A percentile compares a stretch with the other conserved stretches of the same genome.
These are phyloP conservation scores for Epiblema foenella DNA, from an alignment of 2,888 invertebrate species.

Conservation along the genomic window DNA sequence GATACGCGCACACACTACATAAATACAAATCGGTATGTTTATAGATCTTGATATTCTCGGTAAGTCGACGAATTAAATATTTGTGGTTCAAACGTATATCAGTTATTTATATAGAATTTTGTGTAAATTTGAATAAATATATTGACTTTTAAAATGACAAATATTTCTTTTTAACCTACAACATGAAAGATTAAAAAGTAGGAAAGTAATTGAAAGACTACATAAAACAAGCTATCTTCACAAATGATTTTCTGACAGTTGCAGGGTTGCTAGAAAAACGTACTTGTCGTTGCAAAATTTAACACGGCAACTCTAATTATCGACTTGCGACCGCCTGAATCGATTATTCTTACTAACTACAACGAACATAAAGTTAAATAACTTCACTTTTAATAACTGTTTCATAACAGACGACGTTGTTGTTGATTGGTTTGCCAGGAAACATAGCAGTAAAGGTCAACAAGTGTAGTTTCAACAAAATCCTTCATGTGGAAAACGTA, in stretches of 20 bases:
- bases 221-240: slow-evolving; percentile 17
- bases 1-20: too few species aligned
- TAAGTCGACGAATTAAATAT: background rate
- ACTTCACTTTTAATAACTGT: slow-evolving; percentile 12
- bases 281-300: background rate
- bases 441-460: background rate
- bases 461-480: slow-evolving; percentile 19
- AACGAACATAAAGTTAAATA: slow-evolving; percentile 1
- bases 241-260: background rate
- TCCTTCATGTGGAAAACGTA: slow-evolving; percentile 22
- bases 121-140: too few species aligned
- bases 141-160: too few species aligned
- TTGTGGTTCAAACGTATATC: background rate
- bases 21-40: too few species aligned
- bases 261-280: background rate
- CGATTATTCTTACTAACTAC: slow-evolving; percentile 17
- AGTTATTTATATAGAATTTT: background rate
- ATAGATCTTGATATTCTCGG: background rate
- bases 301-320: background rate
- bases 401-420: background rate
- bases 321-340: background rate
- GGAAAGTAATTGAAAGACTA: background rate
- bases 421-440: slow-evolving; percentile 12
- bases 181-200: too few species aligned
- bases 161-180: too few species aligned